Conservation (phyloP, 2,113 vertebrate genomes). For the Centropristis striata region DNA sequence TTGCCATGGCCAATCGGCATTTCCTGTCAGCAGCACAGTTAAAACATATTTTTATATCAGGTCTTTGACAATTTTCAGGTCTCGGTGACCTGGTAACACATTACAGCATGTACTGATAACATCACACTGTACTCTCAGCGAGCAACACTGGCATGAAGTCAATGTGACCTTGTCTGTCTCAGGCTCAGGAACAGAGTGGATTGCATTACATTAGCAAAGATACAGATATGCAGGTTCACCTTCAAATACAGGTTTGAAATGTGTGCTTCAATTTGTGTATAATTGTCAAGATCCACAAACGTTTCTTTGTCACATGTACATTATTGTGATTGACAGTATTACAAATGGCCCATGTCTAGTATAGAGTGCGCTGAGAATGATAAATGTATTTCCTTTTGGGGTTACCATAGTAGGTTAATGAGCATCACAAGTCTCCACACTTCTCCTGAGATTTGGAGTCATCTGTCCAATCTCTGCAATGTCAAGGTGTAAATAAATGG, state of each 20-base stretch:
- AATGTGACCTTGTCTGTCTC: conserved; percentile 23
- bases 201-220: neutral
- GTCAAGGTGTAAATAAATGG: conserved; percentile 17
- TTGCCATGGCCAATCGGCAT: neutral
- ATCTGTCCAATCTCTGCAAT: neutral
- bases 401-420: conserved; percentile 9
- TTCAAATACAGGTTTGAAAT: conserved; percentile 3
- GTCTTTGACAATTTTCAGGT: neutral
- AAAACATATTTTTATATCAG: neutral
- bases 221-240: neutral
- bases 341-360: neutral
- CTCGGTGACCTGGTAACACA: conserved; percentile 1
- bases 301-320: neutral
- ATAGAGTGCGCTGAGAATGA: neutral
- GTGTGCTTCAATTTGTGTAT: neutral
- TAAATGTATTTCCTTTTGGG: neutral
- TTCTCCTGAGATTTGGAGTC: neutral
- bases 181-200: neutral
- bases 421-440: neutral
- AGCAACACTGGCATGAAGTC: neutral
- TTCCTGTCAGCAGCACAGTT: neutral
- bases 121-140: neutral
- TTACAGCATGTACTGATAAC: neutral
- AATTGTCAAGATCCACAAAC: conserved; percentile 2
- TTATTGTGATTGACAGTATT: neutral